phyloP scores from a whole-genome alignment of 2,797 vertebrate species.

The Tokudaia tokunoshimensis region DNA sequence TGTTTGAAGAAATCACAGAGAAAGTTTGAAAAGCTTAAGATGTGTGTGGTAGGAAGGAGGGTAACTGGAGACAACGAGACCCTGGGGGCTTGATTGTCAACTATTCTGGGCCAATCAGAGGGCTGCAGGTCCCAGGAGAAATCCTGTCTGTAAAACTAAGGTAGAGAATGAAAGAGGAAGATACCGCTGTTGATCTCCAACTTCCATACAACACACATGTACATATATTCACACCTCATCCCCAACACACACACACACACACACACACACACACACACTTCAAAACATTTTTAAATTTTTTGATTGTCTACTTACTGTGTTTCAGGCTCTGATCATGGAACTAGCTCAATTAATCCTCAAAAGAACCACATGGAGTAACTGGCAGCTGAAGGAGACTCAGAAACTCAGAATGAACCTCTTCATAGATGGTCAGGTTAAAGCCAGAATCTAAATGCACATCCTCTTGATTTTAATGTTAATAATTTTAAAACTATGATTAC shows the following conservation, averaged over 20 bases:
- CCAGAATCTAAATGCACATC: conserved; percentile 2
- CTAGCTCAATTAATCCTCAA: neutral
- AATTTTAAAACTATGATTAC: neutral
- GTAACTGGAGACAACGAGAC: neutral
- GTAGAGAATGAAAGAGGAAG: neutral
- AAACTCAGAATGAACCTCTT: neutral
- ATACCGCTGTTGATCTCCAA: neutral
- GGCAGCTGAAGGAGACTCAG: neutral
- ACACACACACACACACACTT: neutral
- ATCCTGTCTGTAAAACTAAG: neutral
- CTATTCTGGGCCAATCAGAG: neutral
- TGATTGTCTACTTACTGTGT: neutral
- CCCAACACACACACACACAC: neutral
- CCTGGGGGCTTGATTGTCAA: neutral
- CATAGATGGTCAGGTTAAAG: neutral
- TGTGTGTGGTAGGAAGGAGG: neutral
- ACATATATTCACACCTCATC: too few relatives aligned
- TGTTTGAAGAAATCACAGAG: conserved; percentile 28
- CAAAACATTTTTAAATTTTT: neutral
- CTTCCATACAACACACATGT: neutral
- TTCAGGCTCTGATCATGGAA: neutral
- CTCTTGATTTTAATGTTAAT: neutral
- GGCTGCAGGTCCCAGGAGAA: neutral
- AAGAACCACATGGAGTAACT: neutral
- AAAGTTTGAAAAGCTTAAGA: neutral